Percentiles rank a stretch among this genome's conserved stretches.
Conservation (phyloP, 2,113 vertebrate genomes). For the Centrocercus urophasianus region DNA sequence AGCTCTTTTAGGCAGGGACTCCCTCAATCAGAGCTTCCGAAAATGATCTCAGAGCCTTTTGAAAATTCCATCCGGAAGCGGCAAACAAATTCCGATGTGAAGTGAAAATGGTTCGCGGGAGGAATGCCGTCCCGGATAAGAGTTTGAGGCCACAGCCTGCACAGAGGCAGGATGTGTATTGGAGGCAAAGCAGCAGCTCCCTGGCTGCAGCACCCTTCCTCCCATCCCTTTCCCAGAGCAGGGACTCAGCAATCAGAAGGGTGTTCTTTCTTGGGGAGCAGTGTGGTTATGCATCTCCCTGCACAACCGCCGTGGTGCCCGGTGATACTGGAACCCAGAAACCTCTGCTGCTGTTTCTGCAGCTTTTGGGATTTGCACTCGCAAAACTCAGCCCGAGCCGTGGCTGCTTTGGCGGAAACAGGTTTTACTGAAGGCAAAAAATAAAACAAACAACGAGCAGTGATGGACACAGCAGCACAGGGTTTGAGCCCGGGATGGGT, state of each 20-base stretch:
- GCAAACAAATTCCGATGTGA: not conserved
- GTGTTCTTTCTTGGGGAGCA: not conserved
- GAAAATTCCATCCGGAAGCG: not conserved
- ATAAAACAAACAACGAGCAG: not conserved
- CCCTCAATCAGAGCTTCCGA: not conserved
- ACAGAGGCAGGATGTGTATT: not conserved
- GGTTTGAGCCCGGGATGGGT: not conserved
- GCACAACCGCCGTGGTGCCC: accelerated
- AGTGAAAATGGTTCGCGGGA: slow-evolving; percentile 3
- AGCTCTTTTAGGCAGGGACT: not conserved
- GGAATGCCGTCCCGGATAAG: slow-evolving; percentile 16
- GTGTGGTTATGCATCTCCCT: not conserved
- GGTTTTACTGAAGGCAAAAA: not conserved
- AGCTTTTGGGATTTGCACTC: accelerated
- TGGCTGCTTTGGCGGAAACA: not conserved
- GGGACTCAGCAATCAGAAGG: not conserved
- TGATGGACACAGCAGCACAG: not conserved
- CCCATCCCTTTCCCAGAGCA: not conserved
- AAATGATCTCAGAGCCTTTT: not conserved
- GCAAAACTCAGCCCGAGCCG: not conserved
- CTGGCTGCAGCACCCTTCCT: not conserved
- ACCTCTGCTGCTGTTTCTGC: not conserved
- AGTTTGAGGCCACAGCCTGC: not conserved
- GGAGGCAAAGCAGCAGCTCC: not conserved
- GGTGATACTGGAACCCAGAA: not conserved